phyloP scores from a whole-genome alignment of 2,797 vertebrate genomes.

The Harpagifer antarcticus region DNA sequence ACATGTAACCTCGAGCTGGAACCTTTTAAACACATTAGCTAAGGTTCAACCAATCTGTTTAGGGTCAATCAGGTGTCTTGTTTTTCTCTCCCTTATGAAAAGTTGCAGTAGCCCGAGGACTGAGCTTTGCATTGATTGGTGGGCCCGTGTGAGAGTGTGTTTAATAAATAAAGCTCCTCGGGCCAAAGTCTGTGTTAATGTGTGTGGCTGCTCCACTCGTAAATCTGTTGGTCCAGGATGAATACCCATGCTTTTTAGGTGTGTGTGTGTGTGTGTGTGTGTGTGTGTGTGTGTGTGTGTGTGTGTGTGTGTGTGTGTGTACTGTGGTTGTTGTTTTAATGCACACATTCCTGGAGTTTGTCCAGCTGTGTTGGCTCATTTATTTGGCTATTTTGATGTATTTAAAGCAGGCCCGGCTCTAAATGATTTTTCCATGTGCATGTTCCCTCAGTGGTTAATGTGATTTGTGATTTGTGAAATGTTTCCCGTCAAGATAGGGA shows the following conservation, averaged over 20 bases:
- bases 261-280: background rate
- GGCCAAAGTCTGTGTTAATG: constrained; percentile 56
- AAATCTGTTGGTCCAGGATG: constrained; percentile 37
- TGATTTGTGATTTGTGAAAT: constrained; percentile 12
- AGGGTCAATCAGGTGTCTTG: constrained; percentile 50
- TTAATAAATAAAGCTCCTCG: constrained; percentile 53
- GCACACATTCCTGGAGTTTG: constrained; percentile 40
- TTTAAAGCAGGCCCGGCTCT: constrained; percentile 11
- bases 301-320: constrained; percentile 18
- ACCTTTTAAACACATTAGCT: constrained; percentile 45
- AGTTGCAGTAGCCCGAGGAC: constrained; percentile 45
- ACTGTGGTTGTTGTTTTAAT: constrained; percentile 54
- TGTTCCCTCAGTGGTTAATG: constrained; percentile 18
- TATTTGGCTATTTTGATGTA: constrained; percentile 8
- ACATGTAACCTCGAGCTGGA: constrained; percentile 41
- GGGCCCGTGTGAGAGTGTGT: constrained; percentile 39
- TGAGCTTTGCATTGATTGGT: constrained; percentile 65
- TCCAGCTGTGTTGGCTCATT: constrained; percentile 28
- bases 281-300: background rate
- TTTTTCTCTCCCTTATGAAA: constrained; percentile 36
- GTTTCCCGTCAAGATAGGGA: constrained; percentile 16
- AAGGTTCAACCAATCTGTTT: constrained; percentile 25
- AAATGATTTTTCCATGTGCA: constrained; percentile 26
- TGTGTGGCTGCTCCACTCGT: constrained; percentile 44
- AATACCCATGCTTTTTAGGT: no score